phyloP scores from a whole-genome alignment of 1,140 invertebrate genomes.

The Drosophila rhopaloa region DNA sequence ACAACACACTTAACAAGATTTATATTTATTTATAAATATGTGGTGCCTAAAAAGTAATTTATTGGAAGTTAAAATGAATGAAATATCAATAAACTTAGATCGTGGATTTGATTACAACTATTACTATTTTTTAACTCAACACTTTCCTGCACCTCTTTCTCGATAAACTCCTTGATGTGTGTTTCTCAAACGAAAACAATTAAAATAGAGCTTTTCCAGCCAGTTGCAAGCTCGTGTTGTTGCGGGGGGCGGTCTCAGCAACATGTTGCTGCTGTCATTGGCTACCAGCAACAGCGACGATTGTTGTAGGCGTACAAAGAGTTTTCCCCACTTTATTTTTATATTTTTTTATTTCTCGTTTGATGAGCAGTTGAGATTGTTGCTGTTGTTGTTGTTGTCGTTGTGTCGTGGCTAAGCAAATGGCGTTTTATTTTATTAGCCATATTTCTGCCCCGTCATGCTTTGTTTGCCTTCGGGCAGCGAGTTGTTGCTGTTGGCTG shows the following conservation, averaged over 20 bases:
- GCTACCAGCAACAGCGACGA: conserved; percentile 23
- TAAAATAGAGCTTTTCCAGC: conserved; percentile 30
- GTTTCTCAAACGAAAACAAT: conserved; percentile 19
- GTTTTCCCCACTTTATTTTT: conserved; percentile 37
- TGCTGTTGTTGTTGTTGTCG: too few relatives aligned
- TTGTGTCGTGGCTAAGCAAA: conserved; percentile 53
- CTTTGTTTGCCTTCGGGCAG: conserved; percentile 69
- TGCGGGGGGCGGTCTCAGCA: conserved; percentile 40
- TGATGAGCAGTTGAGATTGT: conserved; percentile 22
- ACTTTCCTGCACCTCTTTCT: neutral
- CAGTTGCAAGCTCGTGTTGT: conserved; percentile 39
- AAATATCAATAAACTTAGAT: too few relatives aligned
- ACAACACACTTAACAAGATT: too few relatives aligned
- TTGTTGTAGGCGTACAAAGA: conserved; percentile 58
- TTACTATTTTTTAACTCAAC: neutral
- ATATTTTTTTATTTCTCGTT: conserved; percentile 20
- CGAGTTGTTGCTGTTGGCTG: conserved; percentile 30
- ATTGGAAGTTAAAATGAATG: too few relatives aligned
- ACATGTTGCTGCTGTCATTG: conserved; percentile 58
- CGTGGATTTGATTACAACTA: too few relatives aligned
- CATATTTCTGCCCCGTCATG: conserved; percentile 78
- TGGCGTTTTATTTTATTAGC: conserved; percentile 82
- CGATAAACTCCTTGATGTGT: neutral
- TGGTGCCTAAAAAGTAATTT: too few relatives aligned
- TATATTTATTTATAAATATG: too few relatives aligned